Conservation (phyloP, 2,888 invertebrate genomes). For the Heliothis peltigera region DNA sequence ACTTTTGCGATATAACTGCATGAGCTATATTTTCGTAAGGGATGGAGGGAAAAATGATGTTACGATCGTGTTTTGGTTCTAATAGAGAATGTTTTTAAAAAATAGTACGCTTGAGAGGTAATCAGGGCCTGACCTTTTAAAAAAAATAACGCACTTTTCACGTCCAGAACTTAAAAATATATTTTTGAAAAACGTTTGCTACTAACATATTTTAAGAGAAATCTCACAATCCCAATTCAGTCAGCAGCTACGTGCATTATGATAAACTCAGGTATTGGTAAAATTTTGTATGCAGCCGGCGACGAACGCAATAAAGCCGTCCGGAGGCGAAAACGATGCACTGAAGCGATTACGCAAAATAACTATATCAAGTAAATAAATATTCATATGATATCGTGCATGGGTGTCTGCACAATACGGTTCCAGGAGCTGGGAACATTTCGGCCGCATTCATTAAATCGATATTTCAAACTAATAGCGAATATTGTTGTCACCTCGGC, state of each 20-base stretch:
- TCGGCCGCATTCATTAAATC: constrained; percentile 43
- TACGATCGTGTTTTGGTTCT: constrained; percentile 32
- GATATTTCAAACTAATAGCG: constrained; percentile 39
- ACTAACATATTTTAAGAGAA: constrained; percentile 17
- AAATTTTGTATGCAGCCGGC: constrained; percentile 62
- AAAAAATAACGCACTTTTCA: constrained; percentile 4
- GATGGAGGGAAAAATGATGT: constrained; percentile 37
- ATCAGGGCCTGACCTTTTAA: constrained; percentile 18
- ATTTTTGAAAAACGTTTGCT: neutral
- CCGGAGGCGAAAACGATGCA: constrained; percentile 50
- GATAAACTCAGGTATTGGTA: constrained; percentile 46
- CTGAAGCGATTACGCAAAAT: constrained; percentile 55
- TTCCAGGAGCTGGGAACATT: constrained; percentile 26
- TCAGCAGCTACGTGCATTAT: constrained; percentile 24
- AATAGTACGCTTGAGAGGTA: constrained; percentile 11
- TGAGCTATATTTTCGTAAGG: constrained; percentile 31
- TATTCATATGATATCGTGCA: constrained; percentile 36
- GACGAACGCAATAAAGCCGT: constrained; percentile 58
- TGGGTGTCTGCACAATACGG: constrained; percentile 35
- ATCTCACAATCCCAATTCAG: constrained; percentile 7
- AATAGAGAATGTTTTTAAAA: constrained; percentile 36
- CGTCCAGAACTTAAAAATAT: neutral
- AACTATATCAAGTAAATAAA: constrained; percentile 39
- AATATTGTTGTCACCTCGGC: constrained; percentile 47
- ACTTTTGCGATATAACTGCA: constrained; percentile 57